Base-by-base conservation (phyloP, 2,797 vertebrate genomes). In the Hapalemur alaotrensis region DNA sequence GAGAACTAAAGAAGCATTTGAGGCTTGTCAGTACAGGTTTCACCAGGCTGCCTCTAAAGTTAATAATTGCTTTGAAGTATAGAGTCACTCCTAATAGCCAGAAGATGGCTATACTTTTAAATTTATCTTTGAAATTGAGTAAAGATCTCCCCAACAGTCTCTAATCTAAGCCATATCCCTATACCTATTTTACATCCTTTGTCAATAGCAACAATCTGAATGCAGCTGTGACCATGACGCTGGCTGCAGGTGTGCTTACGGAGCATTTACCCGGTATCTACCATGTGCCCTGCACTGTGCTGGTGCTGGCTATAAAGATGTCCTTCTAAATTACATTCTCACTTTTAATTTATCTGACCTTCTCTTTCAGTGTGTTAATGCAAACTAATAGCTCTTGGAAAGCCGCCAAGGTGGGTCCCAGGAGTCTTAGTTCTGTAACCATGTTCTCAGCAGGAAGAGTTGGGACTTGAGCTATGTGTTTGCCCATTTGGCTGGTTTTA, bases 61-160 rank as follows among this genome's bases (percentile, higher is more conserved):
- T 96, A 92, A 67, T 90, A 86, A 73, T 75, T 75, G 70, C 96
- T 98, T 97, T 97, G 95, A 97, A 95, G 92, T 81, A 50, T 52
- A 59, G 70, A 95, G 72, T 80, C 79, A 69, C 46, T 95, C 23
- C 61, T 84, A 93, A 81, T 93, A 91, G 76, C 59, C 72, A 65
- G 57, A 95, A 95, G 57, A 87, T 79, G 46, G 63, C 89, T 91
- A 5, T 61, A 30, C 41, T 88, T 92, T 92, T 38, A 52, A 25
- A 84, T 92, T 94, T 73, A 52, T 82, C n/a, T 96, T 96, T 81
- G 88, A 88, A 93, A 48, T 52, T 69, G 30, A 72, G 61, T 69
- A 50, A 92, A 41, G 79, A 25, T 75, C 43, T 87, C 43, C n/a
- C 32, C 25, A 65, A 13, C 30, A 69, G 67, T 69, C 35, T 81